Base-by-base conservation (phyloP, 2,888 invertebrate genomes). In the Scaptomyza cyrtandrae region DNA sequence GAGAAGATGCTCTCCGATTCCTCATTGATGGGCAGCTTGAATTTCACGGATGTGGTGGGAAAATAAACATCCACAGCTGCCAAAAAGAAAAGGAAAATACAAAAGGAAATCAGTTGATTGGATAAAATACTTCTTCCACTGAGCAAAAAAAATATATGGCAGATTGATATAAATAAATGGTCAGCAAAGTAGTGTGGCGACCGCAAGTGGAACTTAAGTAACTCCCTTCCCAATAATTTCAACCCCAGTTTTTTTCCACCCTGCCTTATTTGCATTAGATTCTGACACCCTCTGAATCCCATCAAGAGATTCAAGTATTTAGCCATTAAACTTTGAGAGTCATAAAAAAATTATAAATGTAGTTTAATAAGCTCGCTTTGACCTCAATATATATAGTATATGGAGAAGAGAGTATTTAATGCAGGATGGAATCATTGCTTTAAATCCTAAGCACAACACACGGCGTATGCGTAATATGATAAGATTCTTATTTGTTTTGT, bases 1-100 rank as follows among this genome's bases (percentile, higher is more conserved):
- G 90, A 90, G 71, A 92, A 91, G 49, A 90, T 89, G 57, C 91
- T 90, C 52, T 91, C 88, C 43, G 91, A 89, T 54, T 91, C 90
- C 74, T 91, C 90, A 11, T 90, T 91, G 55, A 89, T 83, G 37
- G 92, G 92, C 62, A 92, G 82, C 71, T 90, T 90, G 57, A 92
- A 71, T 80, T 89, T 86, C 48, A 92, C 87, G 10, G 88, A 79
- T 10, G 91, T 87, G 75, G 91, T 82, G 54, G 92, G 92, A 74
- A 92, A 92, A 60, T 91, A 92, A 54, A 90, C 89, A 69, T 90
- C 90, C 48, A 82, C 83, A 35, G 87, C 92, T 92, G 81, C 6
- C 75, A 84, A 46, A n/a, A 46, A 52, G 24, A 55, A 37, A 2
- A 7, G 6, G 9, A 16, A 29, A 52, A 48, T 27, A 7, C 1